These are phyloP conservation scores for Danio choprae DNA, from an alignment of 2,797 vertebrate genomes.

Conservation along the genomic window DNA sequence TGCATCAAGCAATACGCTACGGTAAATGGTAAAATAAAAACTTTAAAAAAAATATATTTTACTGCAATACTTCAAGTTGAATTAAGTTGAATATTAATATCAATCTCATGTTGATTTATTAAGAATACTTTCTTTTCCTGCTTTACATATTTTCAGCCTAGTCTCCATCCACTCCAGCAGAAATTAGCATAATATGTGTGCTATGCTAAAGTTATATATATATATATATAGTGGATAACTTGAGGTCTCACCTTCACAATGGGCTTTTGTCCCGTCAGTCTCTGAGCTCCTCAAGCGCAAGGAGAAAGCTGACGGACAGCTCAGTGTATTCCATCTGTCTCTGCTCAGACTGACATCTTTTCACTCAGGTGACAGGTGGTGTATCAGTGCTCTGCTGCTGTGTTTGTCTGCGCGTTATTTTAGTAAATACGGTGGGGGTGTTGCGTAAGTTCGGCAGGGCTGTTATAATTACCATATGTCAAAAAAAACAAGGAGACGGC, in stretches of 20 bases:
- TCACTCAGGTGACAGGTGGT: slow-evolving; percentile 40
- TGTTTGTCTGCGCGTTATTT: slow-evolving; percentile 4
- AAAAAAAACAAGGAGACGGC: slow-evolving; percentile 39
- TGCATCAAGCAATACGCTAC: no score
- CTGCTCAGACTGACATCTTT: slow-evolving; percentile 36
- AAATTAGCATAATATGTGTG: neutral
- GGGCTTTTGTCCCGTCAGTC: neutral
- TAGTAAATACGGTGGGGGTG: slow-evolving; percentile 6
- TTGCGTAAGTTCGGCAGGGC: slow-evolving; percentile 21
- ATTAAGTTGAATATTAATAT: neutral
- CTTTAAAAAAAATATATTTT: neutral
- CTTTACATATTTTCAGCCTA: neutral
- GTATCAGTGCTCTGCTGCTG: slow-evolving; percentile 31
- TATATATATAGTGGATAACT: neutral
- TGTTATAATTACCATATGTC: slow-evolving; percentile 55
- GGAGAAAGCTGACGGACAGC: slow-evolving; percentile 31
- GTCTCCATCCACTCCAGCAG: neutral
- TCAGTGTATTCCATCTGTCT: slow-evolving; percentile 38
- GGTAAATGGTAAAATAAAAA: neutral
- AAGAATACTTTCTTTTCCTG: neutral
- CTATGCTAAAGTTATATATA: neutral
- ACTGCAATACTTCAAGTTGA: neutral
- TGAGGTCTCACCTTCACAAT: neutral
- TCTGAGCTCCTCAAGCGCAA: slow-evolving; percentile 6
- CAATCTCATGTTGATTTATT: neutral